Percentiles rank a stretch among this genome's conserved stretches.
phyloP scores from a whole-genome alignment of 2,113 vertebrate species.

The Syngnathus floridae region DNA sequence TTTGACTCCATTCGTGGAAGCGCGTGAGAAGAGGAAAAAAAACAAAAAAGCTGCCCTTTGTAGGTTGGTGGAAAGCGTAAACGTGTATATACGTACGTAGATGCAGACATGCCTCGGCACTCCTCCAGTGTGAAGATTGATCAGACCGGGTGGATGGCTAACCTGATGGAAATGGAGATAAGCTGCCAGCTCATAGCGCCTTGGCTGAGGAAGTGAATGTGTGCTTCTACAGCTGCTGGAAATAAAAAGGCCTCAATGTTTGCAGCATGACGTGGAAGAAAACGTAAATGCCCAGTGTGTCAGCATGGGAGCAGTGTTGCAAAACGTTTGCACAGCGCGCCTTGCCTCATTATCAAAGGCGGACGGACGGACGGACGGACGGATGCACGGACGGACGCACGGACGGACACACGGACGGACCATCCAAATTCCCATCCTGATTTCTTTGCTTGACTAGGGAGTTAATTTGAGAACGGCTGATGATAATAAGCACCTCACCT shows the following conservation, averaged over 20 bases:
- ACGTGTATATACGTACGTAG: conserved; percentile 8
- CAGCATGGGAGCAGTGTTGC: conserved; percentile 20
- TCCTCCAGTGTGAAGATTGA: conserved; percentile 41
- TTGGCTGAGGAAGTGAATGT: conserved; percentile 39
- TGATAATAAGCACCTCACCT: conserved; percentile 44
- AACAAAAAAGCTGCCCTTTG: conserved; percentile 24
- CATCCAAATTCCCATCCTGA: conserved; percentile 13
- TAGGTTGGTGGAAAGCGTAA: conserved; percentile 34
- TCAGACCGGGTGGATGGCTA: conserved; percentile 52
- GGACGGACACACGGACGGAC: no score
- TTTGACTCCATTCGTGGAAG: no score
- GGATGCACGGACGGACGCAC: no score
- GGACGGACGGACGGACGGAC: no score
- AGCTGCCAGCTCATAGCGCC: conserved; percentile 45
- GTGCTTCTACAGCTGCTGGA: conserved; percentile 29
- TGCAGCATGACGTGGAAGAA: background rate
- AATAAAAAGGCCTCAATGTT: conserved; percentile 43
- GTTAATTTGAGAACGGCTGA: conserved; percentile 41
- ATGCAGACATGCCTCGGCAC: conserved; percentile 58
- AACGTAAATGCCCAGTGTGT: background rate
- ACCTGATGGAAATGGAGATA: conserved; percentile 60
- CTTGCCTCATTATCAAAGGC: conserved; percentile 31
- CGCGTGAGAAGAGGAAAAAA: conserved; percentile 5
- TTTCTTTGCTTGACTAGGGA: conserved; percentile 28
- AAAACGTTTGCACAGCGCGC: conserved; percentile 14